A percentile compares a stretch with the other conserved stretches of the same genome.
Evolutionary conservation across 2,888 invertebrate species (phyloP).

Genomic region (Lamellibrachia columna): DNA sequence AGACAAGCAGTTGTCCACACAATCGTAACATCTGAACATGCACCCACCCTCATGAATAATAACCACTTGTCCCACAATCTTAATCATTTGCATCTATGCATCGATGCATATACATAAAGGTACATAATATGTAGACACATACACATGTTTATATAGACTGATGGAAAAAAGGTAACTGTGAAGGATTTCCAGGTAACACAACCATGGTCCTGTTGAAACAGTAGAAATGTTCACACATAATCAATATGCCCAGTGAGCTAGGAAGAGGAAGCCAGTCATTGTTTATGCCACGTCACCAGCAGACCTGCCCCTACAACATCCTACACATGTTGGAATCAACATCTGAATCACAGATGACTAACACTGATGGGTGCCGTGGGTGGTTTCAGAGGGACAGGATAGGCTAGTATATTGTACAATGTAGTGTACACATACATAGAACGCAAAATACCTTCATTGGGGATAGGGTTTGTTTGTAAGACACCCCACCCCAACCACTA

Average conservation of each 20-base stretch:
- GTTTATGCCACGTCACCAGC: background rate
- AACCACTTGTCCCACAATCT: background rate
- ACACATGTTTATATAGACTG: background rate
- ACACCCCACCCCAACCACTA: background rate
- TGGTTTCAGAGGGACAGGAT: background rate
- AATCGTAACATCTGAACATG: background rate
- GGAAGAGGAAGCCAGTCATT: conserved; percentile 12
- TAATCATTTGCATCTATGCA: background rate
- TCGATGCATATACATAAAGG: background rate
- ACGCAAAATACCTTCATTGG: background rate
- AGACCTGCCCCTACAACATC: background rate
- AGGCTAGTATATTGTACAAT: no score
- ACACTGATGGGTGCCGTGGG: background rate
- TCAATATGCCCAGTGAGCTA: background rate
- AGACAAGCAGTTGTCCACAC: background rate
- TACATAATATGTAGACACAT: background rate
- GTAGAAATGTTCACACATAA: background rate
- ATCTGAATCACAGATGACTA: conserved; percentile 9
- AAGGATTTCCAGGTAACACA: background rate
- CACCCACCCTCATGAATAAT: background rate
- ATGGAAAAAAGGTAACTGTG: background rate
- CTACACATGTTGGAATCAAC: background rate
- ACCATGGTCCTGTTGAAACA: background rate
- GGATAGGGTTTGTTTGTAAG: background rate
- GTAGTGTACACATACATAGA: background rate